A percentile compares a stretch with the other conserved stretches of the same genome.
Evolutionary conservation across 2,888 invertebrate genomes (phyloP).

Genomic region (Lucinisca nassula): DNA sequence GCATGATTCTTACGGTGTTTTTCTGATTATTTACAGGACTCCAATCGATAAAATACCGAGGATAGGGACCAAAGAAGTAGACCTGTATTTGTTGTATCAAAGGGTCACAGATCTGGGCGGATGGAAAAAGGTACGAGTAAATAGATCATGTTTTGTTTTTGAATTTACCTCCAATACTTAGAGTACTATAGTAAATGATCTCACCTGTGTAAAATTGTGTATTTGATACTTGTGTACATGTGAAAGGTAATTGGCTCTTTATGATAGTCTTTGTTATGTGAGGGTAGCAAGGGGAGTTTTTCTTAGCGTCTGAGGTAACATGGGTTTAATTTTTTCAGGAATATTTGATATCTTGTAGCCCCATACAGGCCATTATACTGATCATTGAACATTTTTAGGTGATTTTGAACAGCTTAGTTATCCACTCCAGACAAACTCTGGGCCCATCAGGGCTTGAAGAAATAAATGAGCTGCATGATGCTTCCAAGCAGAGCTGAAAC

Average conservation of each 20-base stretch:
- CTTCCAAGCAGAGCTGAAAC: no score
- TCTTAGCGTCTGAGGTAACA: no score
- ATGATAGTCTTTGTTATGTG: background rate
- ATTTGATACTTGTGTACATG: background rate
- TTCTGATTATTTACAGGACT: slow-evolving; percentile 89
- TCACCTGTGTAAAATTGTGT: background rate
- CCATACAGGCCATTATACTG: no score
- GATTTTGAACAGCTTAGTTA: no score
- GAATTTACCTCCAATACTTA: background rate
- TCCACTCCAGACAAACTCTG: no score
- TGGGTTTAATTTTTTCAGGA: no score
- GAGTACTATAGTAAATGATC: background rate
- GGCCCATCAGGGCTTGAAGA: no score
- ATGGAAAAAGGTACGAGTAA: slow-evolving; percentile 94
- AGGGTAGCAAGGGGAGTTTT: background rate
- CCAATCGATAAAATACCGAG: slow-evolving; percentile 92
- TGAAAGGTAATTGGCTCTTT: background rate
- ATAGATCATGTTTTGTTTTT: background rate
- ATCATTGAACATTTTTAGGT: no score
- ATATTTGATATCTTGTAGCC: no score
- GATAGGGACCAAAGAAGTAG: slow-evolving; percentile 96
- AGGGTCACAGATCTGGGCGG: slow-evolving; percentile 97
- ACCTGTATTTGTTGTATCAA: slow-evolving; percentile 96
- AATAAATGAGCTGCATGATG: no score
- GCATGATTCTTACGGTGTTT: background rate